Evolutionary conservation across 2,797 vertebrate genomes (phyloP).

Genomic region (Rhabdophis nuchalis): DNA sequence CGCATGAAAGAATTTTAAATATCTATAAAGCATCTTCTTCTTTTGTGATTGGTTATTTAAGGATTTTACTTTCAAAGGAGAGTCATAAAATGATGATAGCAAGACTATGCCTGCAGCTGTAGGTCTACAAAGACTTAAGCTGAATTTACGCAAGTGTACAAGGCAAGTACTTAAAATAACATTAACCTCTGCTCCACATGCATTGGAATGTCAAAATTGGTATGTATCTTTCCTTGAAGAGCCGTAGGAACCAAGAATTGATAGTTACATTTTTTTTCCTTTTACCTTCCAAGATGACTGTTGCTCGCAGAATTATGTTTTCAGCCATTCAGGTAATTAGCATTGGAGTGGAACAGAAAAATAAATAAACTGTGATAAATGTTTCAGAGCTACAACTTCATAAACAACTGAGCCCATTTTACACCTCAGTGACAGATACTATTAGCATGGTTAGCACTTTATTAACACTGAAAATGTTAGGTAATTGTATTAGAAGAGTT

Average conservation of each 20-base stretch:
- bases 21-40: not conserved
- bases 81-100: slow-evolving; percentile 21
- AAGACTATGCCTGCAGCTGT: slow-evolving; percentile 18
- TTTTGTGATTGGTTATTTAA: slow-evolving; percentile 6
- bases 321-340: not conserved
- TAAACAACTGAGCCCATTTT: not conserved
- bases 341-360: not conserved
- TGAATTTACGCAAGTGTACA: slow-evolving; percentile 13
- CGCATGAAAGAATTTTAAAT: not conserved
- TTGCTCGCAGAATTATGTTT: not conserved
- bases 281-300: not conserved
- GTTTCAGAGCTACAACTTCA: not conserved
- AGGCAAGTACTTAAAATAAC: slow-evolving; percentile 32
- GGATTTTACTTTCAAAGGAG: slow-evolving; percentile 7
- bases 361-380: not conserved
- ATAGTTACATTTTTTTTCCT: not conserved
- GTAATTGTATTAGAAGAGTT: not conserved
- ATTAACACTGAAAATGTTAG: not conserved
- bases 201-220: not conserved
- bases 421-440: not conserved
- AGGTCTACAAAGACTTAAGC: slow-evolving; percentile 11
- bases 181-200: slow-evolving; percentile 18
- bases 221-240: slow-evolving; percentile 1
- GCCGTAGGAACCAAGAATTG: not conserved
- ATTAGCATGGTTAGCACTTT: not conserved